Evolutionary conservation across 2,888 invertebrate species (phyloP), one percentile per base, ranked within the genome.

Genomic region (Aleiodes testaceus): DNA sequence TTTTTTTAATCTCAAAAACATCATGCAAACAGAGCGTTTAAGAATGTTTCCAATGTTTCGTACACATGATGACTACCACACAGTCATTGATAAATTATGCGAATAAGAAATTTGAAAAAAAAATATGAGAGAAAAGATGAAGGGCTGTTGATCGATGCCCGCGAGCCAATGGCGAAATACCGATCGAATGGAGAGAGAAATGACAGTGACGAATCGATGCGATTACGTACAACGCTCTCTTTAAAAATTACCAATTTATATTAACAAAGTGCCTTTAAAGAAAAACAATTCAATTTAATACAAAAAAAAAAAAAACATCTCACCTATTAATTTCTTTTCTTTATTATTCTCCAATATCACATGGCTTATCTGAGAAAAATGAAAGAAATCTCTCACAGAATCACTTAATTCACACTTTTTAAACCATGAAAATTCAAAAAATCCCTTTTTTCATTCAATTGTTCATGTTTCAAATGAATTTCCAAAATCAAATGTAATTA

Each of bases 311-410:
- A 18, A 69, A 9, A 45, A 11, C 9, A 11, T 11, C 18, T 22
- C 9, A 36, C 36, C 36, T 36, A 36, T 36, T 61, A 26, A 75
- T 75, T 44, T 76, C 77, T 69, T 73, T 66, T 74, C 65, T 74
- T 73, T 66, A 68, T 66, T 50, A 67, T 69, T 73, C 22, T 75
- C 74, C 74, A 61, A 73, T 70, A 79, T 80, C 80, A 80, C 80
- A 80, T 79, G 76, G 75, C 79, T 80, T 76, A 67, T 74, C 61
- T 26, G 72, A 70, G 68, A 44, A 68, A 77, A 42, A 36, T 14
- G 4, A 12, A 53, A 78, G 7, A 20, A 66, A 78, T 78, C 71
- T n/a, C 76, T 72, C 77, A 65, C 69, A 55, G 44, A 66, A 63
- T 69, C 75, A 76, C 71, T 63, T 70, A 71, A 73, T 78, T 44